Evolutionary conservation across 2,797 vertebrate genomes (phyloP).

Genomic region (Paramormyrops hopkinsi): DNA sequence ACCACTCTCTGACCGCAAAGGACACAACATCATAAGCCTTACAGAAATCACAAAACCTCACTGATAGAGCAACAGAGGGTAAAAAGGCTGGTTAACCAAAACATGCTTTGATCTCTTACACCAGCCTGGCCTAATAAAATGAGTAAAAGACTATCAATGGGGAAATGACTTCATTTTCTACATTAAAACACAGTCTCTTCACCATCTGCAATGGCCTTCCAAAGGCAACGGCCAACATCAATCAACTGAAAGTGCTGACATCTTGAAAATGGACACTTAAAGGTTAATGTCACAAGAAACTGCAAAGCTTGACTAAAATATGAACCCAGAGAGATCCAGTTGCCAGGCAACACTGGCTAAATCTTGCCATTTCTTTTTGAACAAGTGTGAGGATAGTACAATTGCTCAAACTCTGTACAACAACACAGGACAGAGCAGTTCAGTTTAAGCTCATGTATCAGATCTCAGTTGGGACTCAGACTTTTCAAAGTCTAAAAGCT

Average conservation of each 20-base stretch:
- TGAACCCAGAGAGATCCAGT: constrained; percentile 15
- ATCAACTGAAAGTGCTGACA: background rate
- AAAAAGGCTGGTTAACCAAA: background rate
- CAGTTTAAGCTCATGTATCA: background rate
- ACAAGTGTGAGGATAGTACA: background rate
- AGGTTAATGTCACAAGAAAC: constrained; percentile 9
- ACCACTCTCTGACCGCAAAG: background rate
- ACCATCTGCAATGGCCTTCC: background rate
- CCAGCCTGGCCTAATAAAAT: background rate
- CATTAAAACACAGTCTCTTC: background rate
- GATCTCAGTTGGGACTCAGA: background rate
- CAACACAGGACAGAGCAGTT: background rate
- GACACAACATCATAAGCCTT: background rate
- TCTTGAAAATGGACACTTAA: background rate
- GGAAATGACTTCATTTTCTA: background rate
- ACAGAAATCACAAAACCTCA: background rate
- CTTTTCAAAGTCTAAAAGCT: background rate
- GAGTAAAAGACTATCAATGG: background rate
- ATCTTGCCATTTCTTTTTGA: constrained; percentile 8
- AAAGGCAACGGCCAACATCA: background rate
- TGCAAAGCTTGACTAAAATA: constrained; percentile 15
- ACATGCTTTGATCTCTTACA: background rate
- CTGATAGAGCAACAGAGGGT: background rate
- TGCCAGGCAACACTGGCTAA: constrained; percentile 23
- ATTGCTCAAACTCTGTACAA: background rate